phyloP scores from a whole-genome alignment of 2,888 invertebrate genomes.

The Encarsia formosa region DNA sequence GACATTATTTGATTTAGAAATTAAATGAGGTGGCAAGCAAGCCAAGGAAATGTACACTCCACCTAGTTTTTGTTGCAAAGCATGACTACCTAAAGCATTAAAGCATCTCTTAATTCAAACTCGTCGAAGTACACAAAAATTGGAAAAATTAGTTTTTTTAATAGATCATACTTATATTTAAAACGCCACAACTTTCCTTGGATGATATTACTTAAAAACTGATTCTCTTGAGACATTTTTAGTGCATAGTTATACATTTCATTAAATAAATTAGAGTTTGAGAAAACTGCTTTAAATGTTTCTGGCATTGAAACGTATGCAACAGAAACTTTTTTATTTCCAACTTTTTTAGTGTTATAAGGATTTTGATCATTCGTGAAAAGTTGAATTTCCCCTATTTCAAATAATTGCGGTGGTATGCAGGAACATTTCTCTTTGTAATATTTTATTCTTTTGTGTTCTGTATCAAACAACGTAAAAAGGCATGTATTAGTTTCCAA shows the following conservation, averaged over 20 bases:
- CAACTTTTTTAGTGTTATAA: too few species aligned
- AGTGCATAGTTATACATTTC: neutral
- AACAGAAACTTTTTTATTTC: neutral
- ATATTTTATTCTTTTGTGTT: neutral
- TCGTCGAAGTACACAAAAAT: neutral
- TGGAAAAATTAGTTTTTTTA: neutral
- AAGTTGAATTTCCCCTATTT: neutral
- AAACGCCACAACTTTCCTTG: neutral
- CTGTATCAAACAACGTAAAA: neutral
- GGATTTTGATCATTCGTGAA: too few species aligned
- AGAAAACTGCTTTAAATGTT: neutral
- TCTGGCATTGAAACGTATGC: neutral
- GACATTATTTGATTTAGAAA: neutral
- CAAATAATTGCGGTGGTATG: neutral
- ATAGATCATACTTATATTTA: neutral
- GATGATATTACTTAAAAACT: neutral
- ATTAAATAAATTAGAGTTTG: neutral
- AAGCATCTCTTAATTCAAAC: neutral
- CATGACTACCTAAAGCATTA: neutral
- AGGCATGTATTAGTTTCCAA: too few species aligned
- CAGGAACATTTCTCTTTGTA: neutral
- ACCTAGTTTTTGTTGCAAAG: neutral
- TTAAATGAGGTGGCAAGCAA: neutral
- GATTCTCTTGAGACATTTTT: neutral
- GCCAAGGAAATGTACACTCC: neutral